These are phyloP conservation scores for Drusus annulatus DNA, from an alignment of 1,140 invertebrate species.

Conservation along the genomic window DNA sequence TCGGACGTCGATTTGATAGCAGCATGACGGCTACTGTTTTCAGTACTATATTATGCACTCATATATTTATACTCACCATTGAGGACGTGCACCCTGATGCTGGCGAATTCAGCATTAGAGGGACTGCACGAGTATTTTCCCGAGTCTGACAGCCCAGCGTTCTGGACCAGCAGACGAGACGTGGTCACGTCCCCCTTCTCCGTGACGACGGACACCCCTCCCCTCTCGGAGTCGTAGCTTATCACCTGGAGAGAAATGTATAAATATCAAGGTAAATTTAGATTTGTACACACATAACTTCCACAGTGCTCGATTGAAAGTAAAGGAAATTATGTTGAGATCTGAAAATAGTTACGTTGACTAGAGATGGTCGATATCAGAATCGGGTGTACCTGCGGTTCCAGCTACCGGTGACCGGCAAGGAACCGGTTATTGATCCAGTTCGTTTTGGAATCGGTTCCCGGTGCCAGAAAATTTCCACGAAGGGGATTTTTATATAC, in stretches of 20 bases:
- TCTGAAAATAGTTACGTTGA: too few relatives aligned
- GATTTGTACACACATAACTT: too few relatives aligned
- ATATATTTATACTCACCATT: constrained; percentile 61
- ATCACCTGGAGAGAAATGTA: constrained; percentile 60
- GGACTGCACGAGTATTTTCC: constrained; percentile 71
- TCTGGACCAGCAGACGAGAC: constrained; percentile 65
- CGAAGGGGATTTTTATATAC: too few relatives aligned
- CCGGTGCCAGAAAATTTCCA: too few relatives aligned
- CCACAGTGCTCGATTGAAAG: too few relatives aligned
- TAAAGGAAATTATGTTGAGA: too few relatives aligned
- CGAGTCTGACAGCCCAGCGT: constrained; percentile 66
- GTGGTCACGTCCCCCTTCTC: constrained; percentile 66
- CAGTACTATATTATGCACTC: background rate
- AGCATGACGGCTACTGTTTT: background rate
- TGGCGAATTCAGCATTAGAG: constrained; percentile 66
- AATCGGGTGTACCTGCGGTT: too few relatives aligned
- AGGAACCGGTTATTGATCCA: too few relatives aligned
- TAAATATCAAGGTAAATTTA: background rate
- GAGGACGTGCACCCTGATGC: constrained; percentile 71
- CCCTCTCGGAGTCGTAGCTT: constrained; percentile 64
- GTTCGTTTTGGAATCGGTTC: too few relatives aligned
- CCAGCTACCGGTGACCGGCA: too few relatives aligned
- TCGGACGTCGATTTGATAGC: background rate
- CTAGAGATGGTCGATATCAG: too few relatives aligned
- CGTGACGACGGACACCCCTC: constrained; percentile 66